These are phyloP conservation scores for Leucoptera coffeella DNA, from an alignment of 2,888 invertebrate genomes.

Conservation along the genomic window DNA sequence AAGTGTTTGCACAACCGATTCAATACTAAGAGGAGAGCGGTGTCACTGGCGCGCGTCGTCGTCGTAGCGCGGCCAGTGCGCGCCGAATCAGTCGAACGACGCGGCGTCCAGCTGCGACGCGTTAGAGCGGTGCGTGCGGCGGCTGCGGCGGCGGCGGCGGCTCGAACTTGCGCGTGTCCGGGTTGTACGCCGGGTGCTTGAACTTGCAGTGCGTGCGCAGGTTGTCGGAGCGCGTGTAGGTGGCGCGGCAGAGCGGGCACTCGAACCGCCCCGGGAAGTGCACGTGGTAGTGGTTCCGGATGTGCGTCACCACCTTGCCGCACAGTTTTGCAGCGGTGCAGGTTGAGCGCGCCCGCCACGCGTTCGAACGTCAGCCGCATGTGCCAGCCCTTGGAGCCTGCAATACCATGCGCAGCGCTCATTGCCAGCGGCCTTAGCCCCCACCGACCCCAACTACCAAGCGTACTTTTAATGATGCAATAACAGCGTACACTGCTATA, in stretches of 20 bases:
- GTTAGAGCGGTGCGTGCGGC: conserved; percentile 50
- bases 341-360: conserved; percentile 86
- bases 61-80: conserved; percentile 37
- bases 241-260: conserved; percentile 86
- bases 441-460: conserved; percentile 12
- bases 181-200: conserved; percentile 83
- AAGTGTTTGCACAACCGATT: conserved; percentile 51
- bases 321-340: conserved; percentile 91
- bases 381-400: conserved; percentile 93
- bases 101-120: conserved; percentile 51
- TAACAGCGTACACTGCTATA: no score
- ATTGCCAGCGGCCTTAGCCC: conserved; percentile 4
- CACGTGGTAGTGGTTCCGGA: conserved; percentile 91
- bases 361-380: conserved; percentile 93
- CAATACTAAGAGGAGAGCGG: conserved; percentile 30
- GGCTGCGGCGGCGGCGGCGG: conserved; percentile 57
- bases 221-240: conserved; percentile 89
- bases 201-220: conserved; percentile 89
- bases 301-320: conserved; percentile 92
- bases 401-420: conserved; percentile 49
- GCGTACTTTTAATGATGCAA: no score
- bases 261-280: conserved; percentile 90
- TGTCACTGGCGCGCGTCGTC: conserved; percentile 21
- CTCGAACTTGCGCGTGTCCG: conserved; percentile 83
- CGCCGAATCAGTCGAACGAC: conserved; percentile 48